These are phyloP conservation scores for Pterocles gutturalis DNA, from an alignment of 2,113 vertebrate species.

Conservation along the genomic window DNA sequence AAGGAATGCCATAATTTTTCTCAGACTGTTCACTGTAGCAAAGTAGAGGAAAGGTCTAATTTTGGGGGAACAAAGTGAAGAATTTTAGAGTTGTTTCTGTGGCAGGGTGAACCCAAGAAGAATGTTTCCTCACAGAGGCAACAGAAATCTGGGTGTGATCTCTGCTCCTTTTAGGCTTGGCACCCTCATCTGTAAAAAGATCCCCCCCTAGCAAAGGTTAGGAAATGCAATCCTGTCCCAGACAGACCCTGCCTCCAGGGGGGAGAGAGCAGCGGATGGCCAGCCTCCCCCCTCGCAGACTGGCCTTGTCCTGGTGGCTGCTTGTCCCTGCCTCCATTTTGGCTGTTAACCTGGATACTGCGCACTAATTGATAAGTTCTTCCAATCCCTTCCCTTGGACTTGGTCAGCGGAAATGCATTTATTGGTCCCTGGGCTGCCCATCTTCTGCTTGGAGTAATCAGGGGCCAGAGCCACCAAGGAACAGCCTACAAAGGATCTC, in stretches of 20 bases:
- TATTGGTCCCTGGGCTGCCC: background rate
- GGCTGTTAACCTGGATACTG: background rate
- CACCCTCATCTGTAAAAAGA: constrained; percentile 22
- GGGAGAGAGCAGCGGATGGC: background rate
- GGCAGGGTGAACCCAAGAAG: background rate
- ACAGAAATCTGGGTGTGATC: background rate
- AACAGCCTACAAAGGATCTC: background rate
- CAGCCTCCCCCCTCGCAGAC: background rate
- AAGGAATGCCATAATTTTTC: background rate
- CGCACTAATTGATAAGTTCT: background rate
- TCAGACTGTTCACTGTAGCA: background rate
- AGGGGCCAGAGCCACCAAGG: background rate
- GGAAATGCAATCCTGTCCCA: background rate
- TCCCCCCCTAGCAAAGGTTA: background rate
- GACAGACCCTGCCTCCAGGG: background rate
- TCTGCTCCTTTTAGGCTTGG: background rate
- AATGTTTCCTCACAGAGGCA: background rate
- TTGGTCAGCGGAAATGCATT: background rate
- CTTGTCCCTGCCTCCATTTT: background rate
- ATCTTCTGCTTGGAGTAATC: background rate
- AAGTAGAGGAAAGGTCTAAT: background rate
- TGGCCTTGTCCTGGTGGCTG: background rate
- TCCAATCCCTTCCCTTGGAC: background rate
- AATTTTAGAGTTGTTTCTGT: background rate
- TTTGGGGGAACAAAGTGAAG: background rate